A percentile compares a stretch with the other conserved stretches of the same genome.
Conservation (phyloP, 2,113 vertebrate genomes). For the Dipodomys ordii region DNA sequence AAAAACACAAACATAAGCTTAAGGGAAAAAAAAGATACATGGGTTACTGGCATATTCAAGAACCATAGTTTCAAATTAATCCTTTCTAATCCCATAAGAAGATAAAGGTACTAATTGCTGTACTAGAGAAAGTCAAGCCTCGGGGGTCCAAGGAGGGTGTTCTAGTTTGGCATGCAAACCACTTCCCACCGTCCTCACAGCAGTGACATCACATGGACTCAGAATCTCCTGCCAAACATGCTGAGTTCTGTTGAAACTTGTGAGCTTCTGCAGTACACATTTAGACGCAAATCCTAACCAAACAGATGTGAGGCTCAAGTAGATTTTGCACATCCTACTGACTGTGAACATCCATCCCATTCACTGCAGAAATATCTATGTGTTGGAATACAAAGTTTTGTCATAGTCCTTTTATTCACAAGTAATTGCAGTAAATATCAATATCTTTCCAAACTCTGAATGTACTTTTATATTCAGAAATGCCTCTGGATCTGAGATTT, state of each 20-base stretch:
- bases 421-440: neutral
- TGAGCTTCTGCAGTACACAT: neutral
- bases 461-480: neutral
- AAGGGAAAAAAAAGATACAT: neutral
- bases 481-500: neutral
- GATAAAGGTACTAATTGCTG: neutral
- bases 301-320: neutral
- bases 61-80: neutral
- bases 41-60: neutral
- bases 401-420: neutral
- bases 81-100: neutral
- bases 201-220: rapidly evolving
- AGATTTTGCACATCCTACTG: neutral
- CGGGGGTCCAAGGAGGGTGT: too few species aligned
- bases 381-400: neutral
- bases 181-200: neutral
- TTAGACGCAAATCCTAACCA: neutral
- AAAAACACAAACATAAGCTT: neutral
- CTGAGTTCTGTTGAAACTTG: neutral
- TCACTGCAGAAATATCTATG: neutral
- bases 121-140: neutral
- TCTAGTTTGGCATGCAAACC: neutral
- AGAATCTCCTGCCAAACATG: neutral
- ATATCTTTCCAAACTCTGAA: neutral
- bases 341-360: neutral